Percentiles rank a stretch among this genome's conserved stretches.
Conservation (phyloP, 2,888 invertebrate species). For the Trissoscelio sp. region DNA sequence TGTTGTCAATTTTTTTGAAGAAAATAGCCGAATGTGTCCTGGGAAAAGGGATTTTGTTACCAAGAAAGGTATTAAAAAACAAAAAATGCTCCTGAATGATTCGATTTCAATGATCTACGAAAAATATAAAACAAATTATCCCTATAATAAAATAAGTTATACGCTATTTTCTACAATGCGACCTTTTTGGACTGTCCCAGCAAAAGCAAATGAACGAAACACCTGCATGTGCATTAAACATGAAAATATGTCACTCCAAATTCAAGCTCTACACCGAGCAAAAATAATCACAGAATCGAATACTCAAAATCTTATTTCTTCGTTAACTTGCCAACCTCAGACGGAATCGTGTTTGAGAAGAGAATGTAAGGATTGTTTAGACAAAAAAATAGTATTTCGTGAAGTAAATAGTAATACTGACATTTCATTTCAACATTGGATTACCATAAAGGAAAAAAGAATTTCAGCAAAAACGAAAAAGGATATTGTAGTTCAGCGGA, state of each 20-base stretch:
- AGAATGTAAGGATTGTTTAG: not conserved
- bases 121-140: conserved; percentile 7
- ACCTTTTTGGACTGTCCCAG: conserved; percentile 43
- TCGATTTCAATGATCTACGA: conserved; percentile 14
- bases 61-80: conserved; percentile 24
- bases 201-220: conserved; percentile 25
- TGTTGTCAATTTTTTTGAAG: conserved; percentile 17
- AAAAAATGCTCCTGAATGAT: conserved; percentile 43
- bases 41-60: conserved; percentile 35
- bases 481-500: too few relatives aligned
- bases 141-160: conserved; percentile 23
- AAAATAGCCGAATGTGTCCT: conserved; percentile 38
- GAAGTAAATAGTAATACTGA: conserved; percentile 15
- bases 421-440: conserved; percentile 15
- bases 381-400: conserved; percentile 13
- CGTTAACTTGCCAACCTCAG: conserved; percentile 10
- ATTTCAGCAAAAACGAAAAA: not conserved
- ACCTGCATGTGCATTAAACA: conserved; percentile 52
- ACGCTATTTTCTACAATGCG: conserved; percentile 37
- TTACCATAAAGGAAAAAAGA: not conserved
- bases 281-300: not conserved
- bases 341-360: not conserved
- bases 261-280: conserved; percentile 20
- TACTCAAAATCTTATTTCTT: not conserved
- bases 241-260: conserved; percentile 39